A percentile compares a stretch with the other conserved stretches of the same genome.
Conservation (phyloP, 2,113 vertebrate genomes). For the Sakesphorus luctuosus region DNA sequence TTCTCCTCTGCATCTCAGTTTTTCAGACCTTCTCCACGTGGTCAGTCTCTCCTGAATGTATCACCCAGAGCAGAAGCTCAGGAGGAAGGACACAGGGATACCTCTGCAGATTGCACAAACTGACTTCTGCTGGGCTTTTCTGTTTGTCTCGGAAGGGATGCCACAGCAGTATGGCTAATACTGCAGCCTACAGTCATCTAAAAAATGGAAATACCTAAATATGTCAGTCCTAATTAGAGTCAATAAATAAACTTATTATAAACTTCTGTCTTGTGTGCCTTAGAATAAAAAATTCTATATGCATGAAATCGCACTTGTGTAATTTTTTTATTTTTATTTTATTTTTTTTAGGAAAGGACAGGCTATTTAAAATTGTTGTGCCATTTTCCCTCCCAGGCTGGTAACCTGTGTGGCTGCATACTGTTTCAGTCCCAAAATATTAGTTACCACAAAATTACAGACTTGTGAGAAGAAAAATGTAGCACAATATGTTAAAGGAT, state of each 20-base stretch:
- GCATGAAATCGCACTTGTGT: background rate
- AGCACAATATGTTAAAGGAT: slow-evolving; percentile 41
- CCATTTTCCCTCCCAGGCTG: slow-evolving; percentile 7
- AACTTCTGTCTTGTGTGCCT: background rate
- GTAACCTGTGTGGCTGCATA: slow-evolving; percentile 16
- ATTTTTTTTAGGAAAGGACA: background rate
- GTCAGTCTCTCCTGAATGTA: background rate
- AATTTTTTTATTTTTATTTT: background rate
- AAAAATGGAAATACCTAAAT: background rate
- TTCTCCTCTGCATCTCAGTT: background rate
- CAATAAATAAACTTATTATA: background rate
- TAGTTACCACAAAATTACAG: slow-evolving; percentile 55
- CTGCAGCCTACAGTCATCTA: background rate
- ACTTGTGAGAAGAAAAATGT: slow-evolving; percentile 34
- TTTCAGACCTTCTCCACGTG: background rate
- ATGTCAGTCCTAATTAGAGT: background rate
- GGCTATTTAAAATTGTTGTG: slow-evolving; percentile 24
- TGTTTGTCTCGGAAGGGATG: background rate
- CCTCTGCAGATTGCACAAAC: background rate
- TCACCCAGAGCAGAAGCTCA: background rate
- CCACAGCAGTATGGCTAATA: background rate
- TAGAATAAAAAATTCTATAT: slow-evolving; percentile 44
- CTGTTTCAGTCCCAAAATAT: slow-evolving; percentile 1
- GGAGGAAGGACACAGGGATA: background rate
- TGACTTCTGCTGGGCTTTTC: background rate